Evolutionary conservation across 1,140 invertebrate species (phyloP).

Genomic region (Macrobrachium rosenbergii): DNA sequence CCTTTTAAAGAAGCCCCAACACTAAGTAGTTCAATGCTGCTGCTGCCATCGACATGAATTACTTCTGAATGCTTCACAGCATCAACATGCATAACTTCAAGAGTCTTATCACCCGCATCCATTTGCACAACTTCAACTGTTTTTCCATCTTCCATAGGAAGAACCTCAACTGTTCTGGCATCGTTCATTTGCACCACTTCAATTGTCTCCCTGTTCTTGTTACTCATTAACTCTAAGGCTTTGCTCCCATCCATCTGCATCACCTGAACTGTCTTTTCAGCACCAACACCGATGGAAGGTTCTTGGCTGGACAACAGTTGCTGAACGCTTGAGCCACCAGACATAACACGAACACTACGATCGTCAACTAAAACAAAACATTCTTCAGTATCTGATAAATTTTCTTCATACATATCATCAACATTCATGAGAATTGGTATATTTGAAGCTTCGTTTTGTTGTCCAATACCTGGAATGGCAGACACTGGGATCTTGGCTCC

Average conservation of each 20-base stretch:
- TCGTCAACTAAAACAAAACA: conserved; percentile 51
- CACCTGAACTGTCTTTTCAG: conserved; percentile 16
- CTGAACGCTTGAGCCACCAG: conserved; percentile 15
- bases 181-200: conserved; percentile 33
- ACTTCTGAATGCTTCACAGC: conserved; percentile 37
- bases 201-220: background rate
- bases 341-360: conserved; percentile 27
- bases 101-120: conserved; percentile 33
- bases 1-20: conserved; percentile 14
- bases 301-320: conserved; percentile 37
- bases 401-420: conserved; percentile 26
- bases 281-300: background rate
- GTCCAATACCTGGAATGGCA: too few relatives aligned
- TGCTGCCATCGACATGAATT: conserved; percentile 34
- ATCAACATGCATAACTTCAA: conserved; percentile 54
- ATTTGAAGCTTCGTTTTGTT: background rate
- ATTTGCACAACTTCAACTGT: conserved; percentile 50
- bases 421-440: conserved; percentile 37
- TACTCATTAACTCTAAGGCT: conserved; percentile 19
- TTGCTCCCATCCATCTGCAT: conserved; percentile 28
- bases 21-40: conserved; percentile 32
- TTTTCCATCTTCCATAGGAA: conserved; percentile 39
- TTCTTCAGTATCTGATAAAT: background rate
- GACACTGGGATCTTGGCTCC: too few relatives aligned
- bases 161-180: conserved; percentile 29